Evolutionary conservation across 2,888 invertebrate species (phyloP).

Genomic region (Girardia tigrina): DNA sequence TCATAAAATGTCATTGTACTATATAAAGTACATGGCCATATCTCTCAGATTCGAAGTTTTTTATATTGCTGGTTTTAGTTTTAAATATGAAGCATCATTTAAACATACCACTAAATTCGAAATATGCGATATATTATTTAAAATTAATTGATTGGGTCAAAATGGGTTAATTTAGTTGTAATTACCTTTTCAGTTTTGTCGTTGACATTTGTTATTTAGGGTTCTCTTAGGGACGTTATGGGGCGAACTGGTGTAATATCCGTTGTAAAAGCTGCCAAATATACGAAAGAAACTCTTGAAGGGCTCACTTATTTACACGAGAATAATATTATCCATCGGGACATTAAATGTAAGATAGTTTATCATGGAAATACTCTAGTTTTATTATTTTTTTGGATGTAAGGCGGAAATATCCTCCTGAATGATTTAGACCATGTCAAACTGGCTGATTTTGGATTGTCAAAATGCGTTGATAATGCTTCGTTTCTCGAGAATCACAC

Average conservation of each 20-base stretch:
- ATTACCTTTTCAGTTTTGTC: too few species aligned
- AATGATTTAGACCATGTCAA: background rate
- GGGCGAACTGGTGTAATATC: background rate
- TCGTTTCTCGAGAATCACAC: background rate
- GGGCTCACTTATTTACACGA: background rate
- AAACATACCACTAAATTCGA: too few species aligned
- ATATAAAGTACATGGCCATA: too few species aligned
- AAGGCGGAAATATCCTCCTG: background rate
- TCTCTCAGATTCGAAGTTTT: too few species aligned
- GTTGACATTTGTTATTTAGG: background rate
- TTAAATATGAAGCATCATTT: too few species aligned
- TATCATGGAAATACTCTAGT: too few species aligned
- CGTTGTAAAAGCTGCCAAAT: background rate
- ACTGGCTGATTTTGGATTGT: constrained; percentile 12
- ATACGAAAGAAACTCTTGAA: background rate
- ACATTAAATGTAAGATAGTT: background rate
- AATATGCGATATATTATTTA: too few species aligned
- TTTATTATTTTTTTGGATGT: too few species aligned
- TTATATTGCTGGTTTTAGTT: too few species aligned
- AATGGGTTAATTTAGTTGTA: too few species aligned
- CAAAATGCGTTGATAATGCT: background rate
- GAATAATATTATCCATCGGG: constrained; percentile 4
- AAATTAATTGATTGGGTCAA: too few species aligned
- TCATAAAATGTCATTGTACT: too few species aligned
- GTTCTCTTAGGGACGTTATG: background rate